Conservation (phyloP, 1,140 invertebrate genomes). For the Ridgeia piscesae region DNA sequence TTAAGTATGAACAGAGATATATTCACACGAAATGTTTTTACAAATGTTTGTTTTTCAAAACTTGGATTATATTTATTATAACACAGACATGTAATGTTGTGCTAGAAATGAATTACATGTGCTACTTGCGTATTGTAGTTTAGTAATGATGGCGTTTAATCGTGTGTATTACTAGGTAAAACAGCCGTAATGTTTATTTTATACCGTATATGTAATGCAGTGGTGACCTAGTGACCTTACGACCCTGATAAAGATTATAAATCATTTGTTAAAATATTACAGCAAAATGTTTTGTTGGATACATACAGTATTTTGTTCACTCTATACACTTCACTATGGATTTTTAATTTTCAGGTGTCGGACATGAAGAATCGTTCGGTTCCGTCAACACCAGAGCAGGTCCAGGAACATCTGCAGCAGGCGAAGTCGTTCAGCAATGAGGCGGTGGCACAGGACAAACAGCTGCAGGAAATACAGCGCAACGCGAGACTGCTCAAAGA, state of each 20-base stretch:
- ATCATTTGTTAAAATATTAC: neutral
- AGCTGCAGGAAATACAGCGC: slow-evolving; percentile 71
- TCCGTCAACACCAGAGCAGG: slow-evolving; percentile 80
- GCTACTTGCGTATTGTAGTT: neutral
- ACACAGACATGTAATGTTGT: neutral
- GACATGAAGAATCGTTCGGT: slow-evolving; percentile 78
- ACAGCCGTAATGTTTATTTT: neutral
- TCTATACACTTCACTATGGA: neutral
- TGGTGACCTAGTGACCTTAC: neutral
- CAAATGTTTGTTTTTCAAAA: neutral
- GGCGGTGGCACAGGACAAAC: slow-evolving; percentile 78
- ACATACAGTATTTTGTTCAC: neutral
- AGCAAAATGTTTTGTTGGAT: neutral
- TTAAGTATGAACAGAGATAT: neutral
- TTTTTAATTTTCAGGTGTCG: slow-evolving; percentile 39
- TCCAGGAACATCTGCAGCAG: slow-evolving; percentile 83
- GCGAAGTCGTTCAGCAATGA: slow-evolving; percentile 85
- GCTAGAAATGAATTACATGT: neutral
- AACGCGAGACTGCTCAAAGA: slow-evolving; percentile 58
- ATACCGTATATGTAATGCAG: neutral
- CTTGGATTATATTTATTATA: neutral
- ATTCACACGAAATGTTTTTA: neutral
- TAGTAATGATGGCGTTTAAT: neutral
- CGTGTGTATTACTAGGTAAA: neutral
- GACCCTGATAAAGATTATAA: neutral